These are phyloP conservation scores for Chalcosyrphus nemorum DNA, from an alignment of 2,888 invertebrate genomes.

Conservation along the genomic window DNA sequence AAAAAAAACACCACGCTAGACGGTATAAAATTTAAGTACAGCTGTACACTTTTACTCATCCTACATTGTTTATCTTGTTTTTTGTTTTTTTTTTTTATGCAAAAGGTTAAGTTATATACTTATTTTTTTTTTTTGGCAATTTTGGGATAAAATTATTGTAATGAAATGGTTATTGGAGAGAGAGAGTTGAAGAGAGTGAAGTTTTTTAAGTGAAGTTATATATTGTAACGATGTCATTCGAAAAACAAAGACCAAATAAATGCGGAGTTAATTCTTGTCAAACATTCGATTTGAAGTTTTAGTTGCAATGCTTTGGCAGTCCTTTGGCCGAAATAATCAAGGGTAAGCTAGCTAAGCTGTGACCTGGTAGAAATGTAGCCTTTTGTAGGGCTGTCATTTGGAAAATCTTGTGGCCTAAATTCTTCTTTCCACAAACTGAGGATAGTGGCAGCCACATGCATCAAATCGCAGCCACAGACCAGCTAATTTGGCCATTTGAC, in stretches of 20 bases:
- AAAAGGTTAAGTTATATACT: too few relatives aligned
- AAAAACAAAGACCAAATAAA: slow-evolving; percentile 60
- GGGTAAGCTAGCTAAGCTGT: too few relatives aligned
- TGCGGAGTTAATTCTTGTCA: slow-evolving; percentile 53
- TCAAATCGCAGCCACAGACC: too few relatives aligned
- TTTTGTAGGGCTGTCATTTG: too few relatives aligned
- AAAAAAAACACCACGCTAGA: slow-evolving; percentile 12
- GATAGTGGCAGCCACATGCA: too few relatives aligned
- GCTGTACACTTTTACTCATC: slow-evolving; percentile 8
- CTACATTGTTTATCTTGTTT: slow-evolving; percentile 4
- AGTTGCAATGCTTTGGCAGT: too few relatives aligned
- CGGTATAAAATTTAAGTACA: slow-evolving; percentile 5
- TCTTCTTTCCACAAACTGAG: too few relatives aligned
- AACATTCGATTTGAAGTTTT: background rate
- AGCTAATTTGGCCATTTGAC: too few relatives aligned
- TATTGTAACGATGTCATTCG: slow-evolving; percentile 33
- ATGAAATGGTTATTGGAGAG: background rate
- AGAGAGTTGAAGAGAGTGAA: background rate
- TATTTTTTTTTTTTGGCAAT: slow-evolving; percentile 12
- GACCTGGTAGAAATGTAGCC: too few relatives aligned
- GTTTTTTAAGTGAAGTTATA: slow-evolving; percentile 18
- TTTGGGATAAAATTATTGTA: slow-evolving; percentile 11
- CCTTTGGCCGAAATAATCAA: too few relatives aligned
- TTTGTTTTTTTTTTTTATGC: slow-evolving; percentile 6
- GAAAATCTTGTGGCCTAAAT: too few relatives aligned